phyloP scores from a whole-genome alignment of 2,888 invertebrate genomes.

The Eucera pruinosa region DNA sequence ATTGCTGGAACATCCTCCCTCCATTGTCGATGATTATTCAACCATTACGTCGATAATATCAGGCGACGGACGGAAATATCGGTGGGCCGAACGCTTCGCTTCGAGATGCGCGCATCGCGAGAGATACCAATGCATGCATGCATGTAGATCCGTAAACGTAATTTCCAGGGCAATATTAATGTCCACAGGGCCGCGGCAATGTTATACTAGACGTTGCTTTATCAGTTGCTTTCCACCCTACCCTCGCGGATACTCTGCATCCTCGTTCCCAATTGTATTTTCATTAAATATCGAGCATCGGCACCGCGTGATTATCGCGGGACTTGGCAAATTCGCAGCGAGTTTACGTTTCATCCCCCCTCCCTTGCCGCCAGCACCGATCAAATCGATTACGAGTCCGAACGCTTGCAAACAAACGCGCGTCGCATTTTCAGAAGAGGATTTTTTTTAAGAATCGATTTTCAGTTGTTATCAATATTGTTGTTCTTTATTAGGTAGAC shows the following conservation, averaged over 20 bases:
- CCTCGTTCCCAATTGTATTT: conserved; percentile 9
- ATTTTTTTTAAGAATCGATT: too few relatives aligned
- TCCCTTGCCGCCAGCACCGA: neutral
- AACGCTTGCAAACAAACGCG: conserved; percentile 7
- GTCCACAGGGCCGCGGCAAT: conserved; percentile 5
- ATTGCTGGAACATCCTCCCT: neutral
- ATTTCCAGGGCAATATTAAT: conserved; percentile 58
- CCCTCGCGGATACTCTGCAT: conserved; percentile 7
- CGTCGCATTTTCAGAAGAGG: too few relatives aligned
- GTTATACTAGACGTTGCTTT: conserved; percentile 21
- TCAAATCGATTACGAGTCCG: conserved; percentile 5
- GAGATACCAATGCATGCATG: too few relatives aligned
- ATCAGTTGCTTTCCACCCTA: conserved; percentile 27
- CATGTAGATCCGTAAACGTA: conserved; percentile 7
- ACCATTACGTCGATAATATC: conserved; percentile 17
- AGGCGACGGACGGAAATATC: conserved; percentile 7
- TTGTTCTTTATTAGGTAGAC: too few relatives aligned
- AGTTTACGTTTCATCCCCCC: conserved; percentile 20
- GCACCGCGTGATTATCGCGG: neutral
- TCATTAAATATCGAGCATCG: conserved; percentile 33
- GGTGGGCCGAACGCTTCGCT: neutral
- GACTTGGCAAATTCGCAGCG: neutral
- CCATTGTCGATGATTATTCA: conserved; percentile 15
- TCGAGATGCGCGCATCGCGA: conserved; percentile 9
- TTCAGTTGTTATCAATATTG: too few relatives aligned